A percentile compares a stretch with the other conserved stretches of the same genome.
phyloP scores from a whole-genome alignment of 2,113 vertebrate genomes.

The Puffinus mauretanicus region DNA sequence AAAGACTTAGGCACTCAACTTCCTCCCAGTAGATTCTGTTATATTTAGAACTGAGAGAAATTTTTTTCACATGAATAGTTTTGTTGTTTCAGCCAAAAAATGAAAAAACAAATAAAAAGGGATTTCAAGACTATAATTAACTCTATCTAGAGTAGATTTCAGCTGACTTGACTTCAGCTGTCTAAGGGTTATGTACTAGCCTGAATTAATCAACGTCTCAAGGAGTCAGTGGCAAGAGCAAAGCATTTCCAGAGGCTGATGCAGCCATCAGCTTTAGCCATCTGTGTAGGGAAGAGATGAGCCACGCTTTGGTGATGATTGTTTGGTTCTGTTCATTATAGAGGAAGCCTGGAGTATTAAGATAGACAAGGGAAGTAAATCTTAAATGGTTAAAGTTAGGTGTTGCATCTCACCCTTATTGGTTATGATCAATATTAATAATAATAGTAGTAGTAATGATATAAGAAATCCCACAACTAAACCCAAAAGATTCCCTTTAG shows the following conservation, averaged over 20 bases:
- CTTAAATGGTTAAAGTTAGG: not conserved
- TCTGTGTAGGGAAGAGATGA: not conserved
- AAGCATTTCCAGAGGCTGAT: not conserved
- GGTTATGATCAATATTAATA: not conserved
- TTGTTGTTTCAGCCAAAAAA: not conserved
- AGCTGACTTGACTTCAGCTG: not conserved
- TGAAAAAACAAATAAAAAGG: slow-evolving; percentile 21
- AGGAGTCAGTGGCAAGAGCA: not conserved
- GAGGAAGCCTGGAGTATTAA: not conserved
- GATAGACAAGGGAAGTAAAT: not conserved
- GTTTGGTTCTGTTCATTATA: not conserved
- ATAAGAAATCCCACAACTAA: not conserved
- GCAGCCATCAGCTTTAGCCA: not conserved
- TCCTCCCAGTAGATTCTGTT: slow-evolving; percentile 45
- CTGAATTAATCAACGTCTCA: not conserved
- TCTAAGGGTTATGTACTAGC: not conserved
- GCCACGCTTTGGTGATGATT: not conserved
- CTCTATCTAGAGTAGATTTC: not conserved
- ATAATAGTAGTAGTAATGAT: not conserved
- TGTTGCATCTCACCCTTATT: not conserved
- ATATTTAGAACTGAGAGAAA: slow-evolving; percentile 20
- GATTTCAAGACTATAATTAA: slow-evolving; percentile 12
- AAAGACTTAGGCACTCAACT: slow-evolving; percentile 35
- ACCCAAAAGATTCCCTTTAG: not conserved
- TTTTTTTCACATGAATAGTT: slow-evolving; percentile 3